Base-by-base conservation (phyloP, 2,113 vertebrate genomes). In the Atherinomorus stipes region DNA sequence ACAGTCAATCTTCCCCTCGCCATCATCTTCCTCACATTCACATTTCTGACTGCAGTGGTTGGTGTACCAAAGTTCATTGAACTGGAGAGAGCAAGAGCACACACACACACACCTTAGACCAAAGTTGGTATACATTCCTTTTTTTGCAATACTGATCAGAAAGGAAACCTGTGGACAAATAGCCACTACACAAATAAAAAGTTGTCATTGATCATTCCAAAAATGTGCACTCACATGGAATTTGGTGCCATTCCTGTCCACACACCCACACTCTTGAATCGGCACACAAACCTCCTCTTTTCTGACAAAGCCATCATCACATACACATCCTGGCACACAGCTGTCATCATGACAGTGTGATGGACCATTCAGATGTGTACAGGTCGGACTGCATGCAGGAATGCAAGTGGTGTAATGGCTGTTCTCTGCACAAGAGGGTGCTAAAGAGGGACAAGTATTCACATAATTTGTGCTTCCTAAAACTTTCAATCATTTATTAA, bases 261-360 rank as follows among this genome's bases (percentile, higher is more conserved):
- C 87, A 70, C 96, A 97, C 58, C 95, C 95, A 28, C 96, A 97
- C 3, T 87, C 69, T 22, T 85, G 81, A 34, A 96, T 63, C n/a
- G 93, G 90, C 26, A 96, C 95, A 70, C 96, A 96, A 0, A 78
- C 61, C 59, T 71, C 84, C 3, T 60, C 71, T 68, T 93, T 94
- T 38, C 90, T 86, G 7, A 96, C 92, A 21, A 93, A 95, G 21
- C 93, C 95, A 21, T 94, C 25, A 44, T 94, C 64, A 81, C 96
- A 97, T 19, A 89, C 90, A 67, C 95, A 97, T 57, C 96, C 96
- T 28, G 90, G 85, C 47, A 78, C 64, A 68, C 96, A 96, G 0
- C 64, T 40, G 7, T 83, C 80, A 25, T 89, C 81, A 11, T 85
- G 89, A 83, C 95, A 96, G 52, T 64, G 59, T 59, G 93, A 89